Conservation (phyloP, 2,113 vertebrate genomes). For the Gopherus flavomarginatus region DNA sequence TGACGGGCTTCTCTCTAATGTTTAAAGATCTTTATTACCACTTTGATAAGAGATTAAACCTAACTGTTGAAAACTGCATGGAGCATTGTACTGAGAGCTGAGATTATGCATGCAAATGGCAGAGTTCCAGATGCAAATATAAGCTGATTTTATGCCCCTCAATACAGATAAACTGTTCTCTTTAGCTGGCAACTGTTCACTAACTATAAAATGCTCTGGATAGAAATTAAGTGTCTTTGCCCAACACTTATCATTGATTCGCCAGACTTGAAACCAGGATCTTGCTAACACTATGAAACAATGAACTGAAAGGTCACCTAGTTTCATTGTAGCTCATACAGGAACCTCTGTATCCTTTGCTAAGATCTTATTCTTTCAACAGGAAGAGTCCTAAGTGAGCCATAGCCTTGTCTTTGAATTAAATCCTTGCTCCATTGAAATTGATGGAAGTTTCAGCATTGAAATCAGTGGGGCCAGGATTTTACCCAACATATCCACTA, state of each 20-base stretch:
- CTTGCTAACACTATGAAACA: background rate
- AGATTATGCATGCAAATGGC: conserved; percentile 26
- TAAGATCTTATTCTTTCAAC: background rate
- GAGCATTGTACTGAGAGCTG: background rate
- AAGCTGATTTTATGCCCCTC: background rate
- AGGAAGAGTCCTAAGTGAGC: background rate
- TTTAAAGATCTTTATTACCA: conserved; percentile 21
- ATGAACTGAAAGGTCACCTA: background rate
- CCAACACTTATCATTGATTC: background rate
- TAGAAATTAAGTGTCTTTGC: background rate
- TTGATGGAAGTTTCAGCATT: background rate
- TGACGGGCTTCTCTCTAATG: background rate
- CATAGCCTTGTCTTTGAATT: background rate
- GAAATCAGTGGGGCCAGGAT: background rate
- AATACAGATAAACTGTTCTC: background rate
- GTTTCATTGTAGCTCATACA: background rate
- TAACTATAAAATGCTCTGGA: background rate
- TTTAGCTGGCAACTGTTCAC: background rate
- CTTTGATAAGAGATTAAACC: conserved; percentile 62
- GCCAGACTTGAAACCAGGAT: background rate
- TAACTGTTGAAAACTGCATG: background rate
- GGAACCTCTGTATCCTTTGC: background rate
- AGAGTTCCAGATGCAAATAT: conserved; percentile 1
- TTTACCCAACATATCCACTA: background rate
- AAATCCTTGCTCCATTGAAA: background rate